Evolutionary conservation across 2,113 vertebrate species (phyloP).

Genomic region (Passer domesticus): DNA sequence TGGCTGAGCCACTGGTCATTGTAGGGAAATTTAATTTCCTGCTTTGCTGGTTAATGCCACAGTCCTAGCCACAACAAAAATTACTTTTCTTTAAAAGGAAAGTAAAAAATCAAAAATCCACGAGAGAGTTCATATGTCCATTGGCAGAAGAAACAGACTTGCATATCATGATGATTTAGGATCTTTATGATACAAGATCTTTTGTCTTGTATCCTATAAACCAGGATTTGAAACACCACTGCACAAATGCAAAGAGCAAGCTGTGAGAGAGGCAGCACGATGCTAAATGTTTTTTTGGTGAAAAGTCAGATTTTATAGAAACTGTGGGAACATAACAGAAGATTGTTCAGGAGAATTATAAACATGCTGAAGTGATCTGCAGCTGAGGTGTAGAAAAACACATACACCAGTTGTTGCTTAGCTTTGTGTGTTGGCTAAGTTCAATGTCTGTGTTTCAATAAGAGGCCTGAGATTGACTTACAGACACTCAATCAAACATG

Average conservation of each 20-base stretch:
- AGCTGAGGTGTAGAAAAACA: neutral
- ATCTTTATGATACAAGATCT: neutral
- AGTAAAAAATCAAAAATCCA: neutral
- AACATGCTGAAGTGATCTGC: neutral
- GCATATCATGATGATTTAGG: neutral
- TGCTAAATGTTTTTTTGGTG: neutral
- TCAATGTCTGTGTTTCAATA: neutral
- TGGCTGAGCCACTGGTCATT: neutral
- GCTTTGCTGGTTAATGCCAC: neutral
- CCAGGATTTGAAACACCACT: neutral
- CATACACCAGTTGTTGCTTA: neutral
- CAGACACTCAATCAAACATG: rapidly evolving
- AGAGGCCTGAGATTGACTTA: neutral
- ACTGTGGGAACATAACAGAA: neutral
- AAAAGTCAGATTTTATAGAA: neutral
- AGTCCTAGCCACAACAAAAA: neutral
- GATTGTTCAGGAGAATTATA: neutral
- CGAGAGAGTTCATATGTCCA: neutral
- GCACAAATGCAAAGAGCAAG: neutral
- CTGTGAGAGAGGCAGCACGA: neutral
- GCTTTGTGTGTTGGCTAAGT: neutral
- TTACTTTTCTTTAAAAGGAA: neutral
- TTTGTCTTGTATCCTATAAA: neutral
- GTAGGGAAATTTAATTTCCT: conserved; percentile 1
- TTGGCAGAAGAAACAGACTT: neutral